Evolutionary conservation across 1,140 invertebrate species (phyloP).

Genomic region (Ceratosolen solmsi): DNA sequence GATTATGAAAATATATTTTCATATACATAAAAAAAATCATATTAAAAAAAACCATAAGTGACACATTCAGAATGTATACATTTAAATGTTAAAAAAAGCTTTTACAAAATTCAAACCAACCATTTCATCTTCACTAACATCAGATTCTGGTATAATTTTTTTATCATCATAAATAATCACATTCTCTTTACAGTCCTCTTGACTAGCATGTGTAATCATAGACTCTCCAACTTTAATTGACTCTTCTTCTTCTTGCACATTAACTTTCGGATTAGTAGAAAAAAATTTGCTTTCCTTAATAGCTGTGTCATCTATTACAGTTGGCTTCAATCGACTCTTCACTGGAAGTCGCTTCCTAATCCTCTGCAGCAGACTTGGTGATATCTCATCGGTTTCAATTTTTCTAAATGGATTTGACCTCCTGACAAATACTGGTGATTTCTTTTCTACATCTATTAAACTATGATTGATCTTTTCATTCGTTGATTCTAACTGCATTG

Average conservation of each 20-base stretch:
- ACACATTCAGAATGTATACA: neutral
- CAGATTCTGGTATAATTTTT: slow-evolving; percentile 49
- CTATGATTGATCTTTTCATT: slow-evolving; percentile 14
- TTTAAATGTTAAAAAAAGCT: neutral
- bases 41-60: slow-evolving; percentile 5
- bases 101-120: neutral
- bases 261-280: slow-evolving; percentile 16
- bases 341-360: slow-evolving; percentile 52
- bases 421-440: slow-evolving; percentile 49
- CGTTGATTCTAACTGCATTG: neutral
- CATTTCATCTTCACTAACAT: slow-evolving; percentile 26
- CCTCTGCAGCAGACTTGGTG: slow-evolving; percentile 56
- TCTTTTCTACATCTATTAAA: slow-evolving; percentile 7
- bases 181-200: slow-evolving; percentile 39
- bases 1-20: neutral
- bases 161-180: neutral
- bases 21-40: neutral
- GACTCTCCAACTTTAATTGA: slow-evolving; percentile 1
- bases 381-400: slow-evolving; percentile 43
- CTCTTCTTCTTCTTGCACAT: slow-evolving; percentile 5
- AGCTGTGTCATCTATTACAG: slow-evolving; percentile 60
- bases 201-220: neutral
- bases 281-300: slow-evolving; percentile 62
- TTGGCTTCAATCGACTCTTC: slow-evolving; percentile 56
- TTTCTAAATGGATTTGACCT: slow-evolving; percentile 57